phyloP scores from a whole-genome alignment of 2,113 vertebrate species.

The Paracyprichromis sp. region DNA sequence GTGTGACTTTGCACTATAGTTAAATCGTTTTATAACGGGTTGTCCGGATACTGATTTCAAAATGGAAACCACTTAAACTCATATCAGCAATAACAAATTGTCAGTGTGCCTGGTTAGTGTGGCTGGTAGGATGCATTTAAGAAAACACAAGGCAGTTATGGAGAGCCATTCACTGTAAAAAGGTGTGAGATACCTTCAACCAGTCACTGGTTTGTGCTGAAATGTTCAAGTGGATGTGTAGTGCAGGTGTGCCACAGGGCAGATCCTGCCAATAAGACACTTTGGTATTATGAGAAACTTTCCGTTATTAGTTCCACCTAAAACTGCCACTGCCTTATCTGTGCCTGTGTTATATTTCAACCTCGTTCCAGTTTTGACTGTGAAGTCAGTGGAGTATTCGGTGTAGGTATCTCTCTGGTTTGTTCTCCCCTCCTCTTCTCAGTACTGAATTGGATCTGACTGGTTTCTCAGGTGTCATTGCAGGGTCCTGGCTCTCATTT shows the following conservation, averaged over 20 bases:
- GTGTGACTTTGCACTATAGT: not conserved
- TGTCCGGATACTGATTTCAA: not conserved
- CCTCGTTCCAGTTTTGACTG: not conserved
- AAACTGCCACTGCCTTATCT: not conserved
- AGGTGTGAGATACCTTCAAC: not conserved
- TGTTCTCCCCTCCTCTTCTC: slow-evolving; percentile 28
- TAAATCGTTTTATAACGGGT: not conserved
- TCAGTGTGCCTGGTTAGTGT: not conserved
- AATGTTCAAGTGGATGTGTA: not conserved
- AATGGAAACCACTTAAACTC: not conserved
- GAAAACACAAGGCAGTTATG: not conserved
- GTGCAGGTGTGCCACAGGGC: not conserved
- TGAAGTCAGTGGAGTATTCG: slow-evolving; percentile 48
- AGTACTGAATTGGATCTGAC: not conserved
- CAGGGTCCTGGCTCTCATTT: not conserved
- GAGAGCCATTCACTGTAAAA: not conserved
- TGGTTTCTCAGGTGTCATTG: slow-evolving; percentile 16
- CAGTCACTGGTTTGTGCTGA: not conserved
- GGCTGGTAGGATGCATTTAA: not conserved
- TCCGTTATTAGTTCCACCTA: not conserved
- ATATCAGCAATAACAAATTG: not conserved
- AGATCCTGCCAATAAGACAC: not conserved
- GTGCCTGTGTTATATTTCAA: not conserved
- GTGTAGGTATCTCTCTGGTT: slow-evolving; percentile 64
- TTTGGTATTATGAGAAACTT: not conserved